These are phyloP conservation scores for Sitodiplosis mosellana DNA, from an alignment of 1,140 invertebrate species.

Conservation along the genomic window DNA sequence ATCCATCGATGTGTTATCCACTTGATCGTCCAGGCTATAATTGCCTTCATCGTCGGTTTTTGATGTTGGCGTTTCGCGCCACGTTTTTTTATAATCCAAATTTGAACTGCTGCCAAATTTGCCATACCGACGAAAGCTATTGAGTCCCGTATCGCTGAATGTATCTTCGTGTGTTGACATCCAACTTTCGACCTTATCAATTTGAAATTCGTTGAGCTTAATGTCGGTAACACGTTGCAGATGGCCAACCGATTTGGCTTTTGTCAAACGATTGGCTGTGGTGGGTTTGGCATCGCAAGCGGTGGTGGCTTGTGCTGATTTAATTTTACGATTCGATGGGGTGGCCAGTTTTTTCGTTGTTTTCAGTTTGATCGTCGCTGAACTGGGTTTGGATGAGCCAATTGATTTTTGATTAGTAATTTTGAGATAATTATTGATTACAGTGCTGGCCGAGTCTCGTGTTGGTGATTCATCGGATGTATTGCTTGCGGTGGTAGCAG, in stretches of 20 bases:
- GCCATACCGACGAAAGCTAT: background rate
- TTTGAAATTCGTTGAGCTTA: constrained; percentile 16
- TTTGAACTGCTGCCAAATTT: background rate
- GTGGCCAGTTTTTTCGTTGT: constrained; percentile 9
- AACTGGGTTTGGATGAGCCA: constrained; percentile 7
- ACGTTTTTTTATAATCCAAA: constrained; percentile 10
- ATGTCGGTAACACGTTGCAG: constrained; percentile 19
- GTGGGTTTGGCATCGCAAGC: background rate
- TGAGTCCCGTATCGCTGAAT: background rate
- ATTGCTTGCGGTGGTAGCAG: background rate
- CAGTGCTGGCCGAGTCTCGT: background rate
- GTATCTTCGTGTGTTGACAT: constrained; percentile 13
- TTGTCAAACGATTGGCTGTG: constrained; percentile 12
- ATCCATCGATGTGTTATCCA: constrained; percentile 16
- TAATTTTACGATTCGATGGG: background rate
- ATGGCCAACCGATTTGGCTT: constrained; percentile 14
- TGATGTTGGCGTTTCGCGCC: constrained; percentile 11
- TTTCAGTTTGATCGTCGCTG: constrained; percentile 20
- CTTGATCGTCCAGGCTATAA: constrained; percentile 14
- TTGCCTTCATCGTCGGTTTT: constrained; percentile 9
- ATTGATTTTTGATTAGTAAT: background rate
- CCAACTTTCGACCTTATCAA: constrained; percentile 25
- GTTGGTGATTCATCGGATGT: background rate
- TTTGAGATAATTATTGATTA: background rate
- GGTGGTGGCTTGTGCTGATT: constrained; percentile 4